Evolutionary conservation across 2,888 invertebrate genomes (phyloP), one percentile per base, ranked within the genome.

Genomic region (Philonicus albiceps): DNA sequence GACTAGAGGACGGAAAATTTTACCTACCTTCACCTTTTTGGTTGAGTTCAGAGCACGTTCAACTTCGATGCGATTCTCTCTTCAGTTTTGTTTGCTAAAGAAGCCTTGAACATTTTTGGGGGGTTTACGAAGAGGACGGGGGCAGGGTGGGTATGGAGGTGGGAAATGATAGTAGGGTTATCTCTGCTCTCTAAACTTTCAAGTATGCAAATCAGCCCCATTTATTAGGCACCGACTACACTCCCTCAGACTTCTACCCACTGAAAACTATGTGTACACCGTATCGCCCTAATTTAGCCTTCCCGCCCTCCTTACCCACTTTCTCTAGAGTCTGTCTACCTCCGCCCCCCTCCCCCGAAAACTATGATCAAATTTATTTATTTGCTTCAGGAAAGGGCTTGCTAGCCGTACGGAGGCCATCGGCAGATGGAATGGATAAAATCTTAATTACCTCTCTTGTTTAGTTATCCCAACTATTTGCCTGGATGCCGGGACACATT

Each of bases 291-390:
- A 43, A 13, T 13, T 43, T 43, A 43, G 13, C 1, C 40, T 13
- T 3, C 3, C 13, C 1, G 13, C 40, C 1, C 40, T 43, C 16
- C 40, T 40, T 40, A 13, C 11, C 40, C 1, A 16, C 3, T 16
- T 3, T 73, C 13, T 31, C 11, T 8, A 19, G 8, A 7, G 8
- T 64, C 64, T 64, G 64, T 64, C 64, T 43, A 8, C 31, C n/a
- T n/a, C n/a, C n/a, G n/a, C n/a, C n/a, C n/a, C n/a, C n/a, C n/a
- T n/a, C 40, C 16, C 3, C 16, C 16, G 40, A 73, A 73, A 73
- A 73, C 73, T 73, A 73, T 73, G 27, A 73, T 73, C 73, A 31
- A 73, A 73, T 73, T 73, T 73, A 73, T 73, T 73, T 73, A 73
- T 73, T 73, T 31, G 27, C 73, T 1, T 31, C 16, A 2, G 73